Conservation (phyloP, 37 sponge, comb jelly and placozoan species). For the Hormiphora californensis region DNA sequence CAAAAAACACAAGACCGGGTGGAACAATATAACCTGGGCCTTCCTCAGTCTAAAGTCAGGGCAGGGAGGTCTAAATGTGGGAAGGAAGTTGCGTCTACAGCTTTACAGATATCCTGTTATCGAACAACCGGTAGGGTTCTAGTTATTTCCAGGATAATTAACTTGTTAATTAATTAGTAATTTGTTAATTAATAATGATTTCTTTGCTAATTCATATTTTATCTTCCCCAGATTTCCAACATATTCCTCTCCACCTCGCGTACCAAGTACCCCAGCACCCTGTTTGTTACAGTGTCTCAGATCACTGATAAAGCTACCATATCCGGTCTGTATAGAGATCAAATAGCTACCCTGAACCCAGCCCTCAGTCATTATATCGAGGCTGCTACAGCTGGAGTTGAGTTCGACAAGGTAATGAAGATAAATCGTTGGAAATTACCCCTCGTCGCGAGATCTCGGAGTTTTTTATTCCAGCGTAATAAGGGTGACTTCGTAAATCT, state of each 20-base stretch:
- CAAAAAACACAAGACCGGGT: conserved; percentile 51
- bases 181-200: too few species aligned
- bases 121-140: conserved; percentile 22
- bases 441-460: too few species aligned
- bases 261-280: conserved; percentile 54
- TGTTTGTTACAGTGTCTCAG: conserved; percentile 18
- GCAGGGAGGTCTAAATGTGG: conserved; percentile 31
- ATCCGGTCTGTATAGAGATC: conserved; percentile 3
- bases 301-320: background rate
- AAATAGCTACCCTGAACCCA: conserved; percentile 27
- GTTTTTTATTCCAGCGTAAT: too few species aligned
- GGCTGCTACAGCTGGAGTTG: too few species aligned
- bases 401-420: too few species aligned
- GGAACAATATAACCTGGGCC: conserved; percentile 34
- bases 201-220: too few species aligned
- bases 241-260: background rate
- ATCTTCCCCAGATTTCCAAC: conserved; percentile 11
- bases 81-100: conserved; percentile 32
- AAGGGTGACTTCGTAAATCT: too few species aligned
- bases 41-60: conserved; percentile 40
- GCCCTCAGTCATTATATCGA: conserved; percentile 44
- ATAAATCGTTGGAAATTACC: too few species aligned
- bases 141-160: too few species aligned
- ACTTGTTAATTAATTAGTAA: too few species aligned
- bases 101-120: conserved; percentile 22